These are phyloP conservation scores for Nerophis ophidion DNA, from an alignment of 2,113 vertebrate species.

Conservation along the genomic window DNA sequence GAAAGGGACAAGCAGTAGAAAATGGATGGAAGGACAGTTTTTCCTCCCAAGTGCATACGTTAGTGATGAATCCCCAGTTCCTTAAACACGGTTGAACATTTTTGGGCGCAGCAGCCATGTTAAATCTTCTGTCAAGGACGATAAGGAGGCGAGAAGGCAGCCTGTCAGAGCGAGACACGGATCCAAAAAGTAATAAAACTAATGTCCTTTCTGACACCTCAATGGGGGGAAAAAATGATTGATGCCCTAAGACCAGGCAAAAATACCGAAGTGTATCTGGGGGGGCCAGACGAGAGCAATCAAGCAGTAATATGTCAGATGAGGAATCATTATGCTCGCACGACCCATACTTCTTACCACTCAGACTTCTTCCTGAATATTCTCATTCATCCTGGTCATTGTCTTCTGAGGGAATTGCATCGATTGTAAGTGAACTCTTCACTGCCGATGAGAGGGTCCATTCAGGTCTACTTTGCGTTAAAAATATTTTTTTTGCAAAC, in stretches of 20 bases:
- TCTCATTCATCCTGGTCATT: too few species aligned
- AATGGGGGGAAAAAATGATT: neutral
- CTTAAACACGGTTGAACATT: neutral
- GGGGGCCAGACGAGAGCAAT: constrained; percentile 2
- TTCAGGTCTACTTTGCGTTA: too few species aligned
- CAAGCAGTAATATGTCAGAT: neutral
- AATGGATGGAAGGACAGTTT: too few species aligned
- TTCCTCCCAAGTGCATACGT: neutral
- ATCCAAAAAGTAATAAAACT: constrained; percentile 2
- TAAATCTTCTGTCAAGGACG: constrained; percentile 1
- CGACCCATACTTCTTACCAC: neutral
- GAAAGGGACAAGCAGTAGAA: too few species aligned
- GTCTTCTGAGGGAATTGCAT: too few species aligned
- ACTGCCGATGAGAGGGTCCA: too few species aligned
- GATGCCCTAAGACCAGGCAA: neutral
- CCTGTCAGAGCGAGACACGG: constrained; percentile 1
- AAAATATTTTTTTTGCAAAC: too few species aligned
- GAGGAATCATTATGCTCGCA: neutral
- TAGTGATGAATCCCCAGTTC: neutral
- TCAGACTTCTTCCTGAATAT: neutral
- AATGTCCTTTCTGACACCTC: neutral
- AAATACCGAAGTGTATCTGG: neutral
- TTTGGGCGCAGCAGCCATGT: neutral
- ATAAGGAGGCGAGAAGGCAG: constrained; percentile 4
- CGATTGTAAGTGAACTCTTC: too few species aligned